phyloP scores from a whole-genome alignment of 2,113 vertebrate genomes.

The Eudyptes chrysolophus region DNA sequence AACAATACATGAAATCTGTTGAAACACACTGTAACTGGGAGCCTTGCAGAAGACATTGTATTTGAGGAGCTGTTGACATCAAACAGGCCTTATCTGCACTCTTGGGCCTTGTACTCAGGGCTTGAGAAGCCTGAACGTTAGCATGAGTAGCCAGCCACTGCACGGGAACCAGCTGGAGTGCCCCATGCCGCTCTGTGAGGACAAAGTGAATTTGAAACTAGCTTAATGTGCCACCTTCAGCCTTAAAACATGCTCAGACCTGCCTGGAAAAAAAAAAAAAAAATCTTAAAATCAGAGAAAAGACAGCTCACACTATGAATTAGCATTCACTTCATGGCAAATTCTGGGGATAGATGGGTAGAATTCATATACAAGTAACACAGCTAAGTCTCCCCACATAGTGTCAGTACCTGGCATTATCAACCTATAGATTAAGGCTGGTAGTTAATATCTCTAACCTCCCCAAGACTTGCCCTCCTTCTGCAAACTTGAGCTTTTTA shows the following conservation, averaged over 20 bases:
- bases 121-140: not conserved
- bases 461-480: not conserved
- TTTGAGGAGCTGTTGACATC: not conserved
- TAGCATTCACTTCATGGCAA: not conserved
- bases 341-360: not conserved
- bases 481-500: not conserved
- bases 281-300: not conserved
- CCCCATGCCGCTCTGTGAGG: rapidly evolving
- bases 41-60: not conserved
- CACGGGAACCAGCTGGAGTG: not conserved
- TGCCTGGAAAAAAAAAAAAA: not conserved
- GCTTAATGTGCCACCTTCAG: not conserved
- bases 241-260: not conserved
- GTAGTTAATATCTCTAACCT: not conserved
- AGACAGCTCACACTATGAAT: not conserved
- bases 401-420: not conserved
- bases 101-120: not conserved
- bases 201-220: not conserved
- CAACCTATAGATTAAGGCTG: not conserved
- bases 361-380: not conserved
- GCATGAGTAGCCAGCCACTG: not conserved
- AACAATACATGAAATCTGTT: not conserved
- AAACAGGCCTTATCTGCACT: not conserved
- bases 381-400: not conserved
- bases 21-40: not conserved